Conservation (phyloP, 1,140 invertebrate species). For the Gonioctena quinquepunctata region DNA sequence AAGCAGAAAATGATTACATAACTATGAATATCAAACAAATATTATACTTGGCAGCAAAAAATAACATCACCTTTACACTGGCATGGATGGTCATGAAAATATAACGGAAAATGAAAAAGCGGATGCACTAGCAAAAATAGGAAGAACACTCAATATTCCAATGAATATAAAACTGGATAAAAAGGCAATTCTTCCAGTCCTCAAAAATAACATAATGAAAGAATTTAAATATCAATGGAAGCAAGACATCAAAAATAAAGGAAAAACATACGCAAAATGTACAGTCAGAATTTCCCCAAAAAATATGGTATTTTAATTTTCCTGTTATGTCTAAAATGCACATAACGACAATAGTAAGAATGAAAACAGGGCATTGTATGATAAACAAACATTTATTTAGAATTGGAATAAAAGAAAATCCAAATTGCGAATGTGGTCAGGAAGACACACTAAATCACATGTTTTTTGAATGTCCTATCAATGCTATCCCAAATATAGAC, state of each 20-base stretch:
- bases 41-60: not conserved
- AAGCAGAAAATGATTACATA: too few relatives aligned
- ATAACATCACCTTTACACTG: slow-evolving; percentile 1
- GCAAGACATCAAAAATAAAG: not conserved
- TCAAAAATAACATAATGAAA: not conserved
- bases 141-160: slow-evolving; percentile 10
- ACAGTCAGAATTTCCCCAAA: not conserved
- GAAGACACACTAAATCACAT: slow-evolving; percentile 2
- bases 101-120: slow-evolving; percentile 8
- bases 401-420: slow-evolving; percentile 2
- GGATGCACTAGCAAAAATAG: slow-evolving; percentile 15
- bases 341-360: slow-evolving; percentile 5
- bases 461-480: slow-evolving; percentile 7
- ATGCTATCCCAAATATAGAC: not conserved
- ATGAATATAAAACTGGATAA: not conserved
- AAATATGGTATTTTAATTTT: not conserved
- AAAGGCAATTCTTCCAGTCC: not conserved
- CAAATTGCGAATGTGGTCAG: slow-evolving; percentile 5
- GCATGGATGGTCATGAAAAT: slow-evolving; percentile 19
- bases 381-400: not conserved
- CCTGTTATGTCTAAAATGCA: not conserved
- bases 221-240: not conserved
- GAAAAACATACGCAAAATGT: not conserved
- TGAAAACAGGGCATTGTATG: slow-evolving; percentile 11
- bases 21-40: not conserved